phyloP scores from a whole-genome alignment of 2,113 vertebrate genomes.

The Oryzias celebensis region DNA sequence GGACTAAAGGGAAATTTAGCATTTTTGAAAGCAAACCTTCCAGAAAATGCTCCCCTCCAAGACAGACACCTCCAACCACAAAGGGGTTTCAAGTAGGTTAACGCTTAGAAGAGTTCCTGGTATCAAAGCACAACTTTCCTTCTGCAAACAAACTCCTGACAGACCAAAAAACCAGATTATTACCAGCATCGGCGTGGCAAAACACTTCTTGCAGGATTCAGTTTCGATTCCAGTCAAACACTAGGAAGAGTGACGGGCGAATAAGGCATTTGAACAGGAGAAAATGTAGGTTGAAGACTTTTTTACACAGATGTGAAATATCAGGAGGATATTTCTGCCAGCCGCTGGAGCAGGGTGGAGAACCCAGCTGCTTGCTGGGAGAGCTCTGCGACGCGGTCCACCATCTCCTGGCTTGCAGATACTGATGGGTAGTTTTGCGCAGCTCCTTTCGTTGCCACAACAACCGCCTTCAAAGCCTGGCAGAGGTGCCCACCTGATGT shows the following conservation, averaged over 20 bases:
- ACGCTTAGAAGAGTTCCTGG: conserved; percentile 63
- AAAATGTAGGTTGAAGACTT: conserved; percentile 38
- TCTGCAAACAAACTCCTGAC: conserved; percentile 46
- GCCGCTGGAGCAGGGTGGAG: conserved; percentile 82
- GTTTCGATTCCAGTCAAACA: conserved; percentile 33
- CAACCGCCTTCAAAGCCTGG: conserved; percentile 84
- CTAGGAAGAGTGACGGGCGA: conserved; percentile 53
- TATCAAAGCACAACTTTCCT: conserved; percentile 61
- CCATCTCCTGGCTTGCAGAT: conserved; percentile 84
- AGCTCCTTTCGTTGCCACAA: conserved; percentile 86
- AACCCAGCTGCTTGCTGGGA: conserved; percentile 85
- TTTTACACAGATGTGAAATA: conserved; percentile 26
- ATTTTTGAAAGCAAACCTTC: conserved; percentile 52
- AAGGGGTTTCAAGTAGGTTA: conserved; percentile 70
- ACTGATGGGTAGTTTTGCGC: conserved; percentile 87
- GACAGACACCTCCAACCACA: conserved; percentile 25
- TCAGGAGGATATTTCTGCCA: conserved; percentile 79
- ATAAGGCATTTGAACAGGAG: conserved; percentile 72
- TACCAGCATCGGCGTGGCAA: conserved; percentile 31
- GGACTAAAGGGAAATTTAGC: conserved; percentile 21
- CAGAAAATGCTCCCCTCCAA: conserved; percentile 24
- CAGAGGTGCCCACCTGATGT: conserved; percentile 82
- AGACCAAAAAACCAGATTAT: conserved; percentile 16
- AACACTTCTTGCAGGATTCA: conserved; percentile 22
- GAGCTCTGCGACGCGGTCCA: conserved; percentile 83